These are phyloP conservation scores for Galeopterus variegatus DNA, from an alignment of 2,113 vertebrate genomes.

Conservation along the genomic window DNA sequence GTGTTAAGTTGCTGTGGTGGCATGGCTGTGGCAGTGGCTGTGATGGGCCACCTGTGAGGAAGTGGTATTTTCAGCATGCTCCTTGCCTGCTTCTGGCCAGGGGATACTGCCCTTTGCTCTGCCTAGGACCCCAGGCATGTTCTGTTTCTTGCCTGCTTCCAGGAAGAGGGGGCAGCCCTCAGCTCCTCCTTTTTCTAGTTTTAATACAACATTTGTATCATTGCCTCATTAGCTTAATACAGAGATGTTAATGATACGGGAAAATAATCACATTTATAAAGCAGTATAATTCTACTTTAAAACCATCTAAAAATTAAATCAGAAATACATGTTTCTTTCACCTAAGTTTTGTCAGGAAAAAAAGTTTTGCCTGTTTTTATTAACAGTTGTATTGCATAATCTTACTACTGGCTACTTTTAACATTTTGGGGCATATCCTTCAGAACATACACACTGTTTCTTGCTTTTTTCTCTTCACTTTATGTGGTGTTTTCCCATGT, in stretches of 20 bases:
- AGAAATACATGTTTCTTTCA: not conserved
- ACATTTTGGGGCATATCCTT: not conserved
- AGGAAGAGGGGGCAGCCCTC: too few species aligned
- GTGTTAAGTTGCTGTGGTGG: too few species aligned
- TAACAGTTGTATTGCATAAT: not conserved
- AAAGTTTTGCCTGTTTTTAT: not conserved
- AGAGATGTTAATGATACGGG: not conserved
- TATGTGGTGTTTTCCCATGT: fast-evolving
- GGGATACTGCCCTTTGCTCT: too few species aligned
- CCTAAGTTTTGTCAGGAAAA: not conserved
- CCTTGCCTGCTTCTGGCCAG: too few species aligned
- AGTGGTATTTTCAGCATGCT: too few species aligned
- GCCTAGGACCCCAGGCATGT: too few species aligned
- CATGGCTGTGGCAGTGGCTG: too few species aligned
- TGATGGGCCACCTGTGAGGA: too few species aligned
- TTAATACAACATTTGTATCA: not conserved
- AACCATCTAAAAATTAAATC: not conserved
- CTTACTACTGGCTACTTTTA: not conserved
- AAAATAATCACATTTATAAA: not conserved
- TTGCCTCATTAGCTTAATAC: not conserved
- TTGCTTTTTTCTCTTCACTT: not conserved
- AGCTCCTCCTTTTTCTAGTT: too few species aligned
- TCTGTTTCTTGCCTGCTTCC: too few species aligned
- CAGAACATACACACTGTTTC: not conserved
- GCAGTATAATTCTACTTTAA: not conserved